These are phyloP conservation scores for Anguilla rostrata DNA, from an alignment of 2,113 vertebrate genomes.

Conservation along the genomic window DNA sequence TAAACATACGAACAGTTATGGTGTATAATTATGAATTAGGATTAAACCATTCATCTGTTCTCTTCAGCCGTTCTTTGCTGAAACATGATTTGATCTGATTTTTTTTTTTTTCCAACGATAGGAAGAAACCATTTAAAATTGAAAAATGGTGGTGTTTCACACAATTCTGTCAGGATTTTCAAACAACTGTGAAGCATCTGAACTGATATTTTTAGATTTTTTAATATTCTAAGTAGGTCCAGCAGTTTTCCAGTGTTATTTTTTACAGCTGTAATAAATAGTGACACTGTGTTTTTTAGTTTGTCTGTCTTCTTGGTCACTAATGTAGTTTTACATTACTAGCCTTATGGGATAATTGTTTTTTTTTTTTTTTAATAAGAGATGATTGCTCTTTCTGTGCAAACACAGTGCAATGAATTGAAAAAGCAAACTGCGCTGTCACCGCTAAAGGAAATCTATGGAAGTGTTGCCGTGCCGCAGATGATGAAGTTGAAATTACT, in stretches of 20 bases:
- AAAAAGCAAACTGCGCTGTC: background rate
- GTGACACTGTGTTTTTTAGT: no score
- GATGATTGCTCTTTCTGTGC: background rate
- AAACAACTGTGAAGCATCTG: background rate
- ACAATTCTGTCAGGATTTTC: background rate
- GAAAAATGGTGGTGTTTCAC: background rate
- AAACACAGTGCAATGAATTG: background rate
- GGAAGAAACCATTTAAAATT: background rate
- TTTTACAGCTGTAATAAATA: no score
- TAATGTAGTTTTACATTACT: no score
- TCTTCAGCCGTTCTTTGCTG: background rate
- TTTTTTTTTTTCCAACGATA: background rate
- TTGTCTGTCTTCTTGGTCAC: no score
- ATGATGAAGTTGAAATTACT: background rate
- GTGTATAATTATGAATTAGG: background rate
- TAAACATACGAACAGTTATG: background rate
- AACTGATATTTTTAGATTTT: background rate
- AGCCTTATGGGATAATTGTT: background rate
- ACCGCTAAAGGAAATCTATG: background rate
- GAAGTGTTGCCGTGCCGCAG: background rate
- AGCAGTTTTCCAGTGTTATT: background rate
- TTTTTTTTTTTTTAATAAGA: background rate
- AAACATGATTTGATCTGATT: background rate
- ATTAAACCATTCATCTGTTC: background rate
- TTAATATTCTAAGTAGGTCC: background rate